Conservation (phyloP, 53 echinoderm and acorn worm species). For the Arbacia lixula region DNA sequence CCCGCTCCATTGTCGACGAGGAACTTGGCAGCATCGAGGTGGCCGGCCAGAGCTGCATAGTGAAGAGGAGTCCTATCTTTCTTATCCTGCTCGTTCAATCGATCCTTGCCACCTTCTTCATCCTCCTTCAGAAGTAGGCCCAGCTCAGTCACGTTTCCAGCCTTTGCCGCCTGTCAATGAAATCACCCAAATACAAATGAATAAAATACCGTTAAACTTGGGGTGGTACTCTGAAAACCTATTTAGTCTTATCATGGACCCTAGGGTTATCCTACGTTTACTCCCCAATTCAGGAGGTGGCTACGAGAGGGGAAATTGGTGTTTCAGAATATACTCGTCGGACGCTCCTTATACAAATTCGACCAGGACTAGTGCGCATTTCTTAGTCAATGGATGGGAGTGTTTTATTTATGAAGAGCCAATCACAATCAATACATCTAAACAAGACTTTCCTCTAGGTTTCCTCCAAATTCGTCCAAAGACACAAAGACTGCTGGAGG, state of each 20-base stretch:
- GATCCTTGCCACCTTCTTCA: neutral
- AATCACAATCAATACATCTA: no score
- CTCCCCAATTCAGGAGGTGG: no score
- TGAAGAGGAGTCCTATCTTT: slow-evolving; percentile 37
- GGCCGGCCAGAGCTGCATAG: slow-evolving; percentile 21
- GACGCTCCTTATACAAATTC: neutral
- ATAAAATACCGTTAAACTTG: neutral
- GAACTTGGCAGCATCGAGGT: slow-evolving; percentile 18
- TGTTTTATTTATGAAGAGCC: no score
- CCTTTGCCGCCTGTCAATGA: slow-evolving; percentile 39
- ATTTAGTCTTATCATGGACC: neutral
- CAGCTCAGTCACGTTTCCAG: slow-evolving; percentile 23
- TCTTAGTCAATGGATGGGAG: no score
- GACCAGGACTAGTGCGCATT: no score
- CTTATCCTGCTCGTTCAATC: slow-evolving; percentile 41
- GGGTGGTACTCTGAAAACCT: neutral
- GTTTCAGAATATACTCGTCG: neutral
- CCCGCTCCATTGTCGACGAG: slow-evolving; percentile 46
- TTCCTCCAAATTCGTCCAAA: no score
- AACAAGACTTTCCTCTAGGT: no score
- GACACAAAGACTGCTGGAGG: no score
- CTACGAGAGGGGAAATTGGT: neutral
- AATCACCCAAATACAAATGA: neutral
- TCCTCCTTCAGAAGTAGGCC: slow-evolving; percentile 14
- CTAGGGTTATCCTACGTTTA: no score